Base-by-base conservation (phyloP, 2,888 invertebrate genomes). In the Standfussiana lucernea region DNA sequence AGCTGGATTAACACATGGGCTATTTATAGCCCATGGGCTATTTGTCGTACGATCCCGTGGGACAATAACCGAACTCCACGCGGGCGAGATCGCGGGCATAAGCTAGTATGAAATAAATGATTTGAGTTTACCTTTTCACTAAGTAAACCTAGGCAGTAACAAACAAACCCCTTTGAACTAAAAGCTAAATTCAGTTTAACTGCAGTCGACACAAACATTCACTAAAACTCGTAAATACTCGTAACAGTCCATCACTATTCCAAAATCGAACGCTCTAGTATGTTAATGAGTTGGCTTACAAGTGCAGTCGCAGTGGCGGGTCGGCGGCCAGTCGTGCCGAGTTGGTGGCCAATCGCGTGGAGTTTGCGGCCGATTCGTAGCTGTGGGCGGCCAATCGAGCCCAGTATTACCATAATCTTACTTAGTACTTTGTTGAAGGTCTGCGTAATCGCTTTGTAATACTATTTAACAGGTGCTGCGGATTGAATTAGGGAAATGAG, bases 361-460 rank as follows among this genome's bases (percentile, higher is more conserved):
- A 56, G 68, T 56, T 62, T 56, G 80, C 24, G 61, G 76, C 35
- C 67, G 45, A 62, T 74, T 35, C 66, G 50, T 6, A 15, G 67
- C 21, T 35, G 21, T 47, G 56, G 18, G 56, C 59, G 37, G 66
- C 66, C 72, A 35, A 70, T 70, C 32, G 35, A 32, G 24, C n/a
- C 11, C 24, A 24, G 18, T 50, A 81, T 85, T 81, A 83, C 35
- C 83, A 83, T 85, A 83, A 74, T 77, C 85, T 77, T 66, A 75
- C 67, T 72, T 66, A 42, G 50, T 21, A 21, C 53, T 65, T 65
- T 50, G 45, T 61, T 15, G 53, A 42, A 65, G 64, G 53, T 71
- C 71, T 42, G 59, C 24, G 73, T 85, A 77, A 83, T 84, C 77
- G 56, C 71, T 53, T 68, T 64, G 81, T 84, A 74, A 85, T 83